Percentiles rank a stretch among this genome's conserved stretches.
phyloP scores from a whole-genome alignment of 1,140 invertebrate species.

The Drosophila paulistorum region DNA sequence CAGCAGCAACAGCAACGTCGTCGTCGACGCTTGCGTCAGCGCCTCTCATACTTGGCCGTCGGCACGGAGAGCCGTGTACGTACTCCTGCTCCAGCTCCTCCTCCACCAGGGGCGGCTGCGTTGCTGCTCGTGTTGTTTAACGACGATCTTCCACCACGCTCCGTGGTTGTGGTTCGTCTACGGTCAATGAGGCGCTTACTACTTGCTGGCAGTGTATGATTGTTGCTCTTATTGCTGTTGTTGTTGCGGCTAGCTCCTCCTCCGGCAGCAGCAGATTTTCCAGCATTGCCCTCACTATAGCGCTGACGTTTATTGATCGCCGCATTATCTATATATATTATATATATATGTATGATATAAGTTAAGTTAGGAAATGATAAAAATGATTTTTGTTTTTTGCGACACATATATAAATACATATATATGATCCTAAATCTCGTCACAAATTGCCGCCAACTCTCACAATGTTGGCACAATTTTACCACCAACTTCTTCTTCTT shows the following conservation, averaged over 20 bases:
- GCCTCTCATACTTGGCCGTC: conserved; percentile 64
- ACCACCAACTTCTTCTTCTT: conserved; percentile 37
- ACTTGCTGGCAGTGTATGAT: conserved; percentile 68
- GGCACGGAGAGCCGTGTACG: conserved; percentile 76
- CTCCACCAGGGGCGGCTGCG: conserved; percentile 27
- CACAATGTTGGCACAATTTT: conserved; percentile 47
- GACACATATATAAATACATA: not conserved
- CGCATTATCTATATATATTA: conserved; percentile 41
- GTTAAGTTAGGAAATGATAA: conserved; percentile 27
- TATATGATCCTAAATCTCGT: conserved; percentile 14
- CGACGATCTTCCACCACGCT: conserved; percentile 44
- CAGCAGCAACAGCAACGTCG: conserved; percentile 59
- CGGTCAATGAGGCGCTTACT: conserved; percentile 42
- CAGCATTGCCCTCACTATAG: conserved; percentile 54
- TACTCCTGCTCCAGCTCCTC: conserved; percentile 40
- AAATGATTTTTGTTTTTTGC: conserved; percentile 19
- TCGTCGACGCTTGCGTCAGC: conserved; percentile 68
- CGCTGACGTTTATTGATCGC: conserved; percentile 58
- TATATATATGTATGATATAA: conserved; percentile 8
- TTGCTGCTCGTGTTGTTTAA: conserved; percentile 6
- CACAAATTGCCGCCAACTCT: conserved; percentile 42
- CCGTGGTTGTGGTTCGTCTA: conserved; percentile 33
- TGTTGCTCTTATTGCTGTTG: conserved; percentile 77
- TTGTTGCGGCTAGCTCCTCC: conserved; percentile 55
- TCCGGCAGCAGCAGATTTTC: conserved; percentile 25